Evolutionary conservation across 2,888 invertebrate genomes (phyloP), one percentile per base, ranked within the genome.

Genomic region (Trilocha varians): DNA sequence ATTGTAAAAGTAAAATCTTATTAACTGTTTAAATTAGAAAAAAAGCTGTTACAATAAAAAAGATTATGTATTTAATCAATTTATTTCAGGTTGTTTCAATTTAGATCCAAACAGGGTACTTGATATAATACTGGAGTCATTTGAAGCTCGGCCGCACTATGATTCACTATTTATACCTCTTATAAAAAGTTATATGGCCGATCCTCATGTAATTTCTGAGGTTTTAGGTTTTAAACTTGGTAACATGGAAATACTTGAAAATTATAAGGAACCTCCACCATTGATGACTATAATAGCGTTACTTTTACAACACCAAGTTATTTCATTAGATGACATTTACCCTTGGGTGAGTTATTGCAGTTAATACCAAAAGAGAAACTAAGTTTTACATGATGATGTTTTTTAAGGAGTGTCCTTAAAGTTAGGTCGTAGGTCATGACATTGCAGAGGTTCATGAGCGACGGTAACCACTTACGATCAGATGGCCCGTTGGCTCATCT

Each of bases 61-160:
- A n/a, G n/a, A n/a, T n/a, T n/a, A n/a, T 18, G 13, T 36, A 13
- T 40, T n/a, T 34, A 37, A 18, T 36, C 3, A 39, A 36, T n/a
- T 46, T 44, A 42, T 87, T 86, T 36, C 72, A 96, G 98, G 99
- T 64, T 98, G 98, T 76, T 99, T 99, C 74, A 99, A 99, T 85
- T 89, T 99, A 70, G 99, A 99, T 82, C 99, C 99, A 3, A 99
- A 99, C 77, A 88, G 99, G 65, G 98, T 98, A 11, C 84, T 99
- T 51, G 99, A 99, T 70, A 92, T 99, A 48, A 94, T 99, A 55
- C 85, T 99, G 58, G 99, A 99, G 78, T 95, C 96, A 17, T 98
- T 99, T 86, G 99, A 99, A 72, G 92, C 93, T 52, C 90, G 94
- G 42, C 92, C 94, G 1, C 89, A 93, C 55, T 88, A 93, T 70